These are phyloP conservation scores for Geococcyx californianus DNA, from an alignment of 2,113 vertebrate species.

Conservation along the genomic window DNA sequence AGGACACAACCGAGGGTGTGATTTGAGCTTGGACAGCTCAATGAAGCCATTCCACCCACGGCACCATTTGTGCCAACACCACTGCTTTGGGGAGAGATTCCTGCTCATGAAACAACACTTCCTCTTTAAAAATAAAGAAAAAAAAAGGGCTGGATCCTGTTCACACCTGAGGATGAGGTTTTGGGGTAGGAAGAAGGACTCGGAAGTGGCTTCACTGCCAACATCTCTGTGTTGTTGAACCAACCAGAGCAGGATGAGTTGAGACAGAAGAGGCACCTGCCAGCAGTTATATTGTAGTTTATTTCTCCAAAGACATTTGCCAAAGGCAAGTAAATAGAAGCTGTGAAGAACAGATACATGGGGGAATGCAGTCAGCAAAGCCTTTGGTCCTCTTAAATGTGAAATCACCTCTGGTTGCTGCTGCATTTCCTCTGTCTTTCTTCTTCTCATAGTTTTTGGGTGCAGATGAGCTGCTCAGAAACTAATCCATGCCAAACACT, in stretches of 20 bases:
- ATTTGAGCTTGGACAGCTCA: rapidly evolving
- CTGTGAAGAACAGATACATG: neutral
- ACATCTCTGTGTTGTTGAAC: neutral
- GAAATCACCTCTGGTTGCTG: neutral
- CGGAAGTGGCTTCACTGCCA: rapidly evolving
- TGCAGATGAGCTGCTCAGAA: neutral
- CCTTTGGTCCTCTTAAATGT: neutral
- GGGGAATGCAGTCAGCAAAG: neutral
- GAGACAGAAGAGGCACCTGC: neutral
- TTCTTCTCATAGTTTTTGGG: neutral
- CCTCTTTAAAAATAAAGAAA: neutral
- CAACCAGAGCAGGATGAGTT: neutral
- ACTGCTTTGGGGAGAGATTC: neutral
- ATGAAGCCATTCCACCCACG: neutral
- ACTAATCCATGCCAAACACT: neutral
- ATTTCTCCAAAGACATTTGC: neutral
- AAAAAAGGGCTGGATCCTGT: neutral
- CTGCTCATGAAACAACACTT: rapidly evolving
- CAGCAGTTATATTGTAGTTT: neutral
- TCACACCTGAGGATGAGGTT: neutral
- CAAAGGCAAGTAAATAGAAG: neutral
- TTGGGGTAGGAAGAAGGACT: neutral
- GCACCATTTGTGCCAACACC: neutral
- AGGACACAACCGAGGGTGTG: neutral
- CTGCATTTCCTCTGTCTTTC: rapidly evolving